A percentile compares a stretch with the other conserved stretches of the same genome.
Conservation (phyloP, 2,797 vertebrate genomes). For the Garrulus glandarius region DNA sequence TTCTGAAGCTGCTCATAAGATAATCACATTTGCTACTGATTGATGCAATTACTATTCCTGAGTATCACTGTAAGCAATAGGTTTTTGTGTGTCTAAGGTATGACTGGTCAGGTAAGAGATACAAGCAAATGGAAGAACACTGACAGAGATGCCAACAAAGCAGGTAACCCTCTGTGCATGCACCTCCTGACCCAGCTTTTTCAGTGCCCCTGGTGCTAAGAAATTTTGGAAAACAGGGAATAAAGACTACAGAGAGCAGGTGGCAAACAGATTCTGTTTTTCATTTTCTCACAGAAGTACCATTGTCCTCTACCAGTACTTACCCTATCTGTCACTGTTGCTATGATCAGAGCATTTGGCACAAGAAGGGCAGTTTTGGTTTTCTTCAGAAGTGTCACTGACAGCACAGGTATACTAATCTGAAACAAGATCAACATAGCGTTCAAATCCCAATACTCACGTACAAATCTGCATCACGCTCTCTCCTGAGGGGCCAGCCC, state of each 20-base stretch:
- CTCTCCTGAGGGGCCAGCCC: background rate
- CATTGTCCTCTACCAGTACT: background rate
- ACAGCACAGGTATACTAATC: slow-evolving; percentile 89
- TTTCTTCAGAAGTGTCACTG: slow-evolving; percentile 91
- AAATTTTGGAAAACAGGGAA: background rate
- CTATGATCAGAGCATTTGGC: slow-evolving; percentile 92
- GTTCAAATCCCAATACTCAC: accelerated
- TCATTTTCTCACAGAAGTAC: background rate
- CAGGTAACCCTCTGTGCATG: background rate
- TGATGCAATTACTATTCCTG: background rate
- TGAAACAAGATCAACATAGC: slow-evolving; percentile 66
- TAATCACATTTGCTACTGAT: background rate
- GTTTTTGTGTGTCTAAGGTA: background rate
- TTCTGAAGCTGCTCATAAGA: background rate
- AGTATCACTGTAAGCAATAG: background rate
- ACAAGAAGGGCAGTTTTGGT: slow-evolving; percentile 94
- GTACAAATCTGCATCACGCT: background rate
- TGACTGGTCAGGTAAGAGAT: background rate
- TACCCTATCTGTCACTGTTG: slow-evolving; percentile 87
- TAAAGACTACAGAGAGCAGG: background rate
- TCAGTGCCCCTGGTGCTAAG: background rate
- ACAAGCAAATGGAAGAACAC: background rate
- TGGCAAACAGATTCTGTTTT: background rate
- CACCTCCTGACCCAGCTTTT: background rate
- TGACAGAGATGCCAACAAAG: background rate